A percentile compares a stretch with the other conserved stretches of the same genome.
phyloP scores from a whole-genome alignment of 2,888 invertebrate species.

The Dorcus parallelipipedus region DNA sequence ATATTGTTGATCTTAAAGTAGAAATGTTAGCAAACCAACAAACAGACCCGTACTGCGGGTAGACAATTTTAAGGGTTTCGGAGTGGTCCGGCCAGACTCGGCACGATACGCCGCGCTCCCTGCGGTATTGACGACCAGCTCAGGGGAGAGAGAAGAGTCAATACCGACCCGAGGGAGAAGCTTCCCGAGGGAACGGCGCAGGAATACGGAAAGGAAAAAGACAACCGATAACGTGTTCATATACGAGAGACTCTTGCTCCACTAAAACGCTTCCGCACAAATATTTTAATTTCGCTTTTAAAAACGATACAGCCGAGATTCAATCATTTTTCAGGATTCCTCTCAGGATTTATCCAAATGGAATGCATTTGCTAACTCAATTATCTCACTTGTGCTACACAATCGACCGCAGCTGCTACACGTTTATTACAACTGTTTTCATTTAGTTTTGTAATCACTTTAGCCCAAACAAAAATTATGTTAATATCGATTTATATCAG shows the following conservation, averaged over 20 bases:
- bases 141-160: conserved; percentile 56
- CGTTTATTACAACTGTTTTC: no score
- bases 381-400: no score
- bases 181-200: conserved; percentile 47
- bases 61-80: conserved; percentile 39
- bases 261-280: conserved; percentile 12
- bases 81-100: conserved; percentile 38
- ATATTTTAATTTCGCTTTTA: conserved; percentile 16
- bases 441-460: no score
- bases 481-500: no score
- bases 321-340: no score
- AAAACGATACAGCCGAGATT: not conserved
- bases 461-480: no score
- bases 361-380: no score
- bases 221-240: conserved; percentile 32
- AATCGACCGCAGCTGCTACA: no score
- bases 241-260: conserved; percentile 18
- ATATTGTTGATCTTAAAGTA: conserved; percentile 5
- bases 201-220: conserved; percentile 27
- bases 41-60: conserved; percentile 41
- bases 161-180: conserved; percentile 51
- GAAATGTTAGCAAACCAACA: conserved; percentile 35
- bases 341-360: no score
- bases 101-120: conserved; percentile 46
- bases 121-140: conserved; percentile 56